phyloP scores from a whole-genome alignment of 1,140 invertebrate genomes.

The Panulirus ornatus region DNA sequence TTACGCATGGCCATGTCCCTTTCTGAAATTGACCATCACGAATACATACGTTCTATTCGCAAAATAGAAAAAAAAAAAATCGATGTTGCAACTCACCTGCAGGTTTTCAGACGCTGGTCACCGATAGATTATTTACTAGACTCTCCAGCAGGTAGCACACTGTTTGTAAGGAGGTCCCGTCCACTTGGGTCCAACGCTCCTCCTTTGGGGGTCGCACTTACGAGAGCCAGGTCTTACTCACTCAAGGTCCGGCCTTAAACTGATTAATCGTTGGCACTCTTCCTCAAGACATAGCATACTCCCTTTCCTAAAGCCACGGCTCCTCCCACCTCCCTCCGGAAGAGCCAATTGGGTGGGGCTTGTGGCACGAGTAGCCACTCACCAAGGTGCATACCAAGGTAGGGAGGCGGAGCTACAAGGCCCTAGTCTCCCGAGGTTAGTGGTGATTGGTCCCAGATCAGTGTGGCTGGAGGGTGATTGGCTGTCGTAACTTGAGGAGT shows the following conservation, averaged over 20 bases:
- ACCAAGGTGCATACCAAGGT: neutral
- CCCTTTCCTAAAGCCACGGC: constrained; percentile 10
- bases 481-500: constrained; percentile 39
- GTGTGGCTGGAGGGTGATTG: constrained; percentile 36
- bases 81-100: too few relatives aligned
- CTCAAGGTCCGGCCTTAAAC: constrained; percentile 57
- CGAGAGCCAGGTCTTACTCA: constrained; percentile 42
- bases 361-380: constrained; percentile 48
- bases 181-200: too few relatives aligned
- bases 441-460: neutral
- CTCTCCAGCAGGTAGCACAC: too few relatives aligned
- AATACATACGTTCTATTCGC: too few relatives aligned
- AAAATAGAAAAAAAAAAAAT: too few relatives aligned
- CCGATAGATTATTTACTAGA: too few relatives aligned
- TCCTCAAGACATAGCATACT: constrained; percentile 4
- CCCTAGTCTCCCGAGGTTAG: neutral
- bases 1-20: too few relatives aligned
- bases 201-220: too few relatives aligned
- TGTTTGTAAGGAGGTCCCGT: too few relatives aligned
- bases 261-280: constrained; percentile 64
- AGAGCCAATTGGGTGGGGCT: neutral
- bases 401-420: constrained; percentile 9
- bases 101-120: too few relatives aligned
- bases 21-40: too few relatives aligned
- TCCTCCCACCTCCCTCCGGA: neutral